Percentiles rank a stretch among this genome's conserved stretches.
These are phyloP conservation scores for Pelecanoides urinatrix DNA, from an alignment of 2,113 vertebrate species.

Conservation along the genomic window DNA sequence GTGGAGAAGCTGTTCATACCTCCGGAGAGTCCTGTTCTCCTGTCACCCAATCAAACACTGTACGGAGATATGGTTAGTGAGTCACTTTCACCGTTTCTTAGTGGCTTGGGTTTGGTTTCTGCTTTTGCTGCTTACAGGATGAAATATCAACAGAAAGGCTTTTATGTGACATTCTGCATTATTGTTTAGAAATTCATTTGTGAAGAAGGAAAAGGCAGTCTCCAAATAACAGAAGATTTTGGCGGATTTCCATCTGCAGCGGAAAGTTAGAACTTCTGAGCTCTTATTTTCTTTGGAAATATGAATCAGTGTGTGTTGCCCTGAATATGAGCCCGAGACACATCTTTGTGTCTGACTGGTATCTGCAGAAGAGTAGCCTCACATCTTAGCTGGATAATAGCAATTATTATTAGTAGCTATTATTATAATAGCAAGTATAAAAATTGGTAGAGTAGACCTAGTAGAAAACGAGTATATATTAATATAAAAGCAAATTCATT, in stretches of 20 bases:
- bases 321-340: background rate
- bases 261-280: slow-evolving; percentile 28
- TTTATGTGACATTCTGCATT: slow-evolving; percentile 33
- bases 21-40: background rate
- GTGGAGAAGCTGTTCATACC: background rate
- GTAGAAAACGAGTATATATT: background rate
- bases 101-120: background rate
- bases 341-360: background rate
- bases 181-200: slow-evolving; percentile 48
- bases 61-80: background rate
- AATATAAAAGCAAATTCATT: background rate
- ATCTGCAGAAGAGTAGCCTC: background rate
- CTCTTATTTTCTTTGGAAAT: slow-evolving; percentile 47
- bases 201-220: slow-evolving; percentile 54
- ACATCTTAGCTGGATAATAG: background rate
- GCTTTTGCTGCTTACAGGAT: slow-evolving; percentile 14
- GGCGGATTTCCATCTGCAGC: background rate
- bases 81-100: slow-evolving; percentile 20
- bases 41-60: background rate
- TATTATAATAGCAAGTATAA: background rate
- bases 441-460: background rate
- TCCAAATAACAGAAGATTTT: background rate
- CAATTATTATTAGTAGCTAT: no score
- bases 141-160: slow-evolving; percentile 4
- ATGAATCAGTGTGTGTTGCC: background rate